Base-by-base conservation (phyloP, 1,140 invertebrate species). In the Chrysoperla carnea region DNA sequence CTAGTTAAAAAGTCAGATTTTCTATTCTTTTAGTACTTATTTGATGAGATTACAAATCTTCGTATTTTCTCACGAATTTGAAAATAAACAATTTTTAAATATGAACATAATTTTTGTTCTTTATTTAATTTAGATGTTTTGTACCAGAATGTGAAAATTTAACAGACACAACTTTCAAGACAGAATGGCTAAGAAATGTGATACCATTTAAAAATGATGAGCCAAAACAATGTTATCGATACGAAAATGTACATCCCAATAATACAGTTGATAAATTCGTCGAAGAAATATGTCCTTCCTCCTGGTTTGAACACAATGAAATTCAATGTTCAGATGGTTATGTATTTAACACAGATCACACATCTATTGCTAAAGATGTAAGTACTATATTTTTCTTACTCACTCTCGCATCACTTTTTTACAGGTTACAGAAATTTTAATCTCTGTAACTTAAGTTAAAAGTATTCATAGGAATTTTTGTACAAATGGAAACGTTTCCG, bases 131-230 rank as follows among this genome's bases (percentile, higher is more conserved):
- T 45, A 81, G 78, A 59, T 81, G 78, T 52, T 52, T 67, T 9
- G 69, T 81, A 41, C 62, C 70, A n/a, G 72, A 74, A 54, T 81
- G 78, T 49, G 76, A 23, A 23, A 23, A 67, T 40, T 40, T 41
- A 13, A 47, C 48, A 6, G 44, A 50, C 2, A 49, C 58, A 6
- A 47, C 45, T 4, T 75, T 67, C 45, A 39, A 64, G 6, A 64
- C 64, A 13, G n/a, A 48, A 0, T 78, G 75, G 71, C 51, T 74
- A 0, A 17, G 53, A 6, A 62, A 64, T 45, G 68, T 69, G 0
- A 59, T 69, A 43, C 67, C 75, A n/a, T 48, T 55, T 11, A 47
- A 55, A 40, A 43, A 61, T 44, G 47, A 47, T 8, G 52, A 57
- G 8, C 63, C 69, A 42, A 62, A 66, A 4, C 64, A 60, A 38